Conservation (phyloP, 2,113 vertebrate species). For the Labeo rohita region DNA sequence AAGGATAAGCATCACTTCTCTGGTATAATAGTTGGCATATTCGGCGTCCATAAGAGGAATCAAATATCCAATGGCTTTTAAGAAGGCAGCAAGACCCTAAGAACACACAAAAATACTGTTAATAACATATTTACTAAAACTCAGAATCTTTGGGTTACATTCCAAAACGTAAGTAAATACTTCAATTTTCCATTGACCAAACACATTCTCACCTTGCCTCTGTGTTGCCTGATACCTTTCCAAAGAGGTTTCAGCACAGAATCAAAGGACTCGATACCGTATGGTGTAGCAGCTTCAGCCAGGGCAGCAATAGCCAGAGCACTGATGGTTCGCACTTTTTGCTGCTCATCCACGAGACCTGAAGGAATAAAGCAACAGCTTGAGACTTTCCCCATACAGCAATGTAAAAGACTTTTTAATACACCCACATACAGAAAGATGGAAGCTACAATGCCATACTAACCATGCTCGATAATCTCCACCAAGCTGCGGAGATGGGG, state of each 20-base stretch:
- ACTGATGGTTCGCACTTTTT: slow-evolving; percentile 98
- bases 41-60: slow-evolving; percentile 99
- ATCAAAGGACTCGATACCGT: slow-evolving; percentile 98
- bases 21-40: slow-evolving; percentile 98
- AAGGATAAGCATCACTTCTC: slow-evolving; percentile 98
- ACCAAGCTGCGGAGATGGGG: slow-evolving; percentile 98
- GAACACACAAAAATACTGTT: not conserved
- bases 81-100: slow-evolving; percentile 96
- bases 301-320: slow-evolving; percentile 97
- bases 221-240: slow-evolving; percentile 98
- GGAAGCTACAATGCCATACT: slow-evolving; percentile 56
- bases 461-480: slow-evolving; percentile 98
- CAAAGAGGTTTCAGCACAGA: slow-evolving; percentile 97
- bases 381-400: not conserved
- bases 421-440: not conserved
- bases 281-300: slow-evolving; percentile 96
- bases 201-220: slow-evolving; percentile 87
- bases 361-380: not conserved
- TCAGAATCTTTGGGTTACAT: not conserved
- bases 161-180: not conserved
- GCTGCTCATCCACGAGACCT: slow-evolving; percentile 99
- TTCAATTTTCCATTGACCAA: too few relatives aligned
- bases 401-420: not conserved
- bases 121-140: not conserved
- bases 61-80: slow-evolving; percentile 98